These are phyloP conservation scores for Agrochola macilenta DNA, from an alignment of 2,888 invertebrate genomes.

Conservation along the genomic window DNA sequence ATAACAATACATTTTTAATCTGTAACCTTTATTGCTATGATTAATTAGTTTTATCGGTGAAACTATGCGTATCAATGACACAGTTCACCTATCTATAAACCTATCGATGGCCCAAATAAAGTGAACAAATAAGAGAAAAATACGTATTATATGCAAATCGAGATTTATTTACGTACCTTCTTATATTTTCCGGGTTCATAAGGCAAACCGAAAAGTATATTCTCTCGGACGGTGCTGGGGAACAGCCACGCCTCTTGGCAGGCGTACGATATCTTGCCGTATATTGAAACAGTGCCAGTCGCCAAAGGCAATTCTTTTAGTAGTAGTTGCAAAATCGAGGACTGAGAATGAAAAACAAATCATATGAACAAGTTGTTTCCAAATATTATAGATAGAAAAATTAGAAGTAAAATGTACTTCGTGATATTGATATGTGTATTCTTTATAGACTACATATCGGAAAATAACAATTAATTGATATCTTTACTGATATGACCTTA, in stretches of 20 bases:
- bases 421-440: too few species aligned
- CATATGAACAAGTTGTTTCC: slow-evolving; percentile 47
- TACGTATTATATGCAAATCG: slow-evolving; percentile 55
- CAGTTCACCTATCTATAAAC: slow-evolving; percentile 38
- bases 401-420: slow-evolving; percentile 2
- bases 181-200: slow-evolving; percentile 91
- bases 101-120: slow-evolving; percentile 53
- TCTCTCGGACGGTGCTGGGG: slow-evolving; percentile 94
- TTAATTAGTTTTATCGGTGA: slow-evolving; percentile 45
- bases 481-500: neutral
- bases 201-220: slow-evolving; percentile 95
- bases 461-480: neutral
- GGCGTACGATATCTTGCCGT: slow-evolving; percentile 93
- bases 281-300: slow-evolving; percentile 91
- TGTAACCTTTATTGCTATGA: slow-evolving; percentile 33
- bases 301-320: slow-evolving; percentile 93
- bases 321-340: slow-evolving; percentile 92
- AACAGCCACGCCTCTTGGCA: slow-evolving; percentile 97
- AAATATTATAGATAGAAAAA: slow-evolving; percentile 7
- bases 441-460: neutral
- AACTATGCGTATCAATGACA: slow-evolving; percentile 48
- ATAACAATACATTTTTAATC: slow-evolving; percentile 48
- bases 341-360: slow-evolving; percentile 81
- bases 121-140: slow-evolving; percentile 52
- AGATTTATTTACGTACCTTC: slow-evolving; percentile 76